Conservation (phyloP, 1,140 invertebrate genomes). For the Drusus annulatus region DNA sequence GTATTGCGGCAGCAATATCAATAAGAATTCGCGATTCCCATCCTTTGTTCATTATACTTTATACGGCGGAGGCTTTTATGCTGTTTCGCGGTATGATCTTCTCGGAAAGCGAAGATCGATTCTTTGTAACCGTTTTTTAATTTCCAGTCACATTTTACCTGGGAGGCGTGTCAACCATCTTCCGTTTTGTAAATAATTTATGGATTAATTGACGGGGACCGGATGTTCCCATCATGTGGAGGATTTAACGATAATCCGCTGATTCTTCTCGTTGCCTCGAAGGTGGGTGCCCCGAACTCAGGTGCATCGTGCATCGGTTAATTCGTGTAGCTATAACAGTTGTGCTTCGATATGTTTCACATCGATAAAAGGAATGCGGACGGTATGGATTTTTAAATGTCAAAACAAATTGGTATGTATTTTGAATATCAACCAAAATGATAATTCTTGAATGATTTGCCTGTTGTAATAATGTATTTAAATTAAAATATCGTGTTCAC, state of each 20-base stretch:
- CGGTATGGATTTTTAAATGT: background rate
- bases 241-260: too few species aligned
- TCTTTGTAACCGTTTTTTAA: conserved; percentile 19
- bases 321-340: too few species aligned
- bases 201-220: background rate
- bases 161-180: background rate
- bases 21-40: conserved; percentile 27
- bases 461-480: too few species aligned
- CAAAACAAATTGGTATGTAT: background rate
- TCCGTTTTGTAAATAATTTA: too few species aligned
- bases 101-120: conserved; percentile 12
- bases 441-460: too few species aligned
- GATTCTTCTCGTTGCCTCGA: too few species aligned
- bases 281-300: too few species aligned
- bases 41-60: conserved; percentile 28
- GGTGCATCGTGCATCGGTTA: too few species aligned
- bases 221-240: background rate
- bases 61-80: conserved; percentile 27
- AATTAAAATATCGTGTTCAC: too few species aligned
- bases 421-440: background rate
- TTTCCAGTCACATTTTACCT: conserved; percentile 3
- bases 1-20: conserved; percentile 44
- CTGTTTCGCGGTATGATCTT: conserved; percentile 15
- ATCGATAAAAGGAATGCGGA: too few species aligned
- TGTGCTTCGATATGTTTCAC: too few species aligned